Percentiles rank a stretch among this genome's conserved stretches.
Conservation (phyloP, 2,888 invertebrate species). For the Odontocolon sp. region DNA sequence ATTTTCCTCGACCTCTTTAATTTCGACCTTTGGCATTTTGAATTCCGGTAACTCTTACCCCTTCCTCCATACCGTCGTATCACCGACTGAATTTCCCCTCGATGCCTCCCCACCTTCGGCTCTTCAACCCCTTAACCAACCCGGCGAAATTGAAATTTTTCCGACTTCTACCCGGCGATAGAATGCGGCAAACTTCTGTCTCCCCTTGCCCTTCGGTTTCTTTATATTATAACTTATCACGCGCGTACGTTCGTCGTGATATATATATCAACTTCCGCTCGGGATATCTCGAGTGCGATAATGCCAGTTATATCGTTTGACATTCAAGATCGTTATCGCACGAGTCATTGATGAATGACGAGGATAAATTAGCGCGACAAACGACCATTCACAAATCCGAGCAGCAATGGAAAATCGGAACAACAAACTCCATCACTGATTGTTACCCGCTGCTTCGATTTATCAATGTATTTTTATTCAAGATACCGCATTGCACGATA, state of each 20-base stretch:
- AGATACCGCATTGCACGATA: background rate
- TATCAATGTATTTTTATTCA: background rate
- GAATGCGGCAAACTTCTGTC: slow-evolving; percentile 35
- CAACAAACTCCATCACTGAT: background rate
- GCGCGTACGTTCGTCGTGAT: background rate
- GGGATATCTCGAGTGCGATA: slow-evolving; percentile 22
- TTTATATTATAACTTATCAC: background rate
- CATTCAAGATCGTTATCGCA: slow-evolving; percentile 33
- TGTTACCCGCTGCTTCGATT: background rate
- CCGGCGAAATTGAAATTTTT: slow-evolving; percentile 48
- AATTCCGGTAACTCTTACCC: slow-evolving; percentile 6
- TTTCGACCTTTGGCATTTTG: slow-evolving; percentile 49
- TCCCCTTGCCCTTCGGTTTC: background rate
- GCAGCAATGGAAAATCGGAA: no score
- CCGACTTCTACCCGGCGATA: slow-evolving; percentile 37
- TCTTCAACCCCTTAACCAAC: background rate
- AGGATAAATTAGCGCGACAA: slow-evolving; percentile 17
- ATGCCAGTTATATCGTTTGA: background rate
- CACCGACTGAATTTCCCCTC: background rate
- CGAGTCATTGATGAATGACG: slow-evolving; percentile 15
- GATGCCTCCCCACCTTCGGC: background rate
- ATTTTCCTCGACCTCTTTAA: slow-evolving; percentile 42
- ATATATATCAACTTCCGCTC: slow-evolving; percentile 27
- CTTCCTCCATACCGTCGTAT: background rate
- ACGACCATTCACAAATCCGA: background rate